phyloP scores from a whole-genome alignment of 2,113 vertebrate genomes.

The Aspidoscelis tigris region DNA sequence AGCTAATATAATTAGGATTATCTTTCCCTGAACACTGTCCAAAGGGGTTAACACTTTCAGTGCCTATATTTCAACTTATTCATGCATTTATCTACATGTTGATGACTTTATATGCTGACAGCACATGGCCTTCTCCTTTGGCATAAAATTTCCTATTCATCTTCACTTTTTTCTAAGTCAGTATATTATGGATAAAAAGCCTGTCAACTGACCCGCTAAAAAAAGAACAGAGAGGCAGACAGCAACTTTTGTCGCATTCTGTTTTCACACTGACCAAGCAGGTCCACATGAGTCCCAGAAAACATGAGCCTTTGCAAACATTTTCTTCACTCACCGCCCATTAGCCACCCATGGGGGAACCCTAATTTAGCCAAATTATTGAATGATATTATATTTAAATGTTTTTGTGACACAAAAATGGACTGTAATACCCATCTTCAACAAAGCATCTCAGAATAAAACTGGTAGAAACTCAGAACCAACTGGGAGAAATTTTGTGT shows the following conservation, averaged over 20 bases:
- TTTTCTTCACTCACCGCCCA: background rate
- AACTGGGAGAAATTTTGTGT: slow-evolving; percentile 22
- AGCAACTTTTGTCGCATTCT: background rate
- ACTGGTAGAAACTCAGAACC: background rate
- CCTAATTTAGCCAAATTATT: background rate
- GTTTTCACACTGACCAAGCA: background rate
- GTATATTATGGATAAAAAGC: background rate
- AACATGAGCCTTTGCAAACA: background rate
- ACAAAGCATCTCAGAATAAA: background rate
- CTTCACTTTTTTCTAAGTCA: background rate
- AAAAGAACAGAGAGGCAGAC: slow-evolving; percentile 10
- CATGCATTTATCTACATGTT: slow-evolving; percentile 33
- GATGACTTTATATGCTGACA: slow-evolving; percentile 27
- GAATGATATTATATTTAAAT: background rate
- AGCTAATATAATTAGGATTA: slow-evolving; percentile 69
- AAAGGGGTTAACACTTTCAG: slow-evolving; percentile 59
- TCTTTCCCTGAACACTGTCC: slow-evolving; percentile 64
- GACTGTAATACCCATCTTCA: background rate
- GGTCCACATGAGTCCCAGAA: background rate
- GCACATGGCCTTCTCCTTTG: background rate
- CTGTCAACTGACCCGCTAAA: background rate
- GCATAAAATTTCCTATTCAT: background rate
- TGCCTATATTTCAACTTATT: slow-evolving; percentile 49
- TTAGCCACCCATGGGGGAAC: background rate
- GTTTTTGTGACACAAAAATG: no score